Percentiles rank a stretch among this genome's conserved stretches.
Evolutionary conservation across 2,113 vertebrate genomes (phyloP).

Genomic region (Quiscalus mexicanus): DNA sequence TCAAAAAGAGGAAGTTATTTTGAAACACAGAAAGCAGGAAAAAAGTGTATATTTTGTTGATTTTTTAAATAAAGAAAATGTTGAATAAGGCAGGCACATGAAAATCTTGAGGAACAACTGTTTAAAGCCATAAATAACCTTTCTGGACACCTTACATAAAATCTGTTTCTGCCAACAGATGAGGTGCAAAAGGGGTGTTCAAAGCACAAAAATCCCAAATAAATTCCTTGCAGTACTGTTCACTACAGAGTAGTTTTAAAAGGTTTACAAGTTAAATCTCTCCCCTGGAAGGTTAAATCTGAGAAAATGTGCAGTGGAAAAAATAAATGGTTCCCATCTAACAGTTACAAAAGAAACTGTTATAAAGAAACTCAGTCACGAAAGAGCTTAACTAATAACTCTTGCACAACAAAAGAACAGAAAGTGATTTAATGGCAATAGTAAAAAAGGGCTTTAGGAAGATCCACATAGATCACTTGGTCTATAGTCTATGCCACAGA

Average conservation of each 20-base stretch:
- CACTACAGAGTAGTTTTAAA: background rate
- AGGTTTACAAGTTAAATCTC: background rate
- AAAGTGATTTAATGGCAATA: background rate
- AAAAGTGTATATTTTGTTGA: background rate
- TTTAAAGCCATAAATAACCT: background rate
- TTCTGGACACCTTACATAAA: background rate
- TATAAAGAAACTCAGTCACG: background rate
- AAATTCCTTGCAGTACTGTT: background rate
- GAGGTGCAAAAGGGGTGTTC: background rate
- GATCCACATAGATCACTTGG: background rate
- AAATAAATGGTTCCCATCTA: constrained; percentile 1
- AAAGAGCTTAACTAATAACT: constrained; percentile 12
- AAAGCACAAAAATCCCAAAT: background rate
- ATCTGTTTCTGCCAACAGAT: background rate
- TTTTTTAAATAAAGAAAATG: background rate
- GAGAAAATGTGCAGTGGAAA: background rate
- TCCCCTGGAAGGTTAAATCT: background rate
- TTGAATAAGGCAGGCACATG: background rate
- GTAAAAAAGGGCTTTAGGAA: background rate
- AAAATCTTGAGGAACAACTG: background rate
- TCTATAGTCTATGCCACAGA: background rate
- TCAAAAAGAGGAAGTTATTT: background rate
- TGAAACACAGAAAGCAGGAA: background rate
- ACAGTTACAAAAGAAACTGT: background rate
- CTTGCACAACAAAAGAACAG: background rate